Conservation (phyloP, 1,140 invertebrate species). For the Gonioctena quinquepunctata region DNA sequence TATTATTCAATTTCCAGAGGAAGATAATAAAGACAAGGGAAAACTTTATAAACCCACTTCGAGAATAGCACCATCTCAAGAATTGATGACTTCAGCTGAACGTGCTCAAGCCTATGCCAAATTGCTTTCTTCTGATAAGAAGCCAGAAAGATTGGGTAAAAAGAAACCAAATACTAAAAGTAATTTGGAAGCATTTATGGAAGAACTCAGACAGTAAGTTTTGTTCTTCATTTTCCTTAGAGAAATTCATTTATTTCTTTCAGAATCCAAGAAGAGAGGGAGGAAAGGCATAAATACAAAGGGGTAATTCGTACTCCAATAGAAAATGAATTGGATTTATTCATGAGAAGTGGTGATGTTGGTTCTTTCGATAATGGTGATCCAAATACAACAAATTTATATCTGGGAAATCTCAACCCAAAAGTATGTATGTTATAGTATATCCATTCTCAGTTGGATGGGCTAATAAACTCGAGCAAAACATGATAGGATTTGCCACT, state of each 20-base stretch:
- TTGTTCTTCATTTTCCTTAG: neutral
- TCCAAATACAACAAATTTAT: constrained; percentile 97
- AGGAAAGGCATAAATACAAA: constrained; percentile 93
- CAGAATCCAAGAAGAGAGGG: constrained; percentile 86
- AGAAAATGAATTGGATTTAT: constrained; percentile 52
- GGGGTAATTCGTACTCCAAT: constrained; percentile 57
- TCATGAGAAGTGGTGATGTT: constrained; percentile 54
- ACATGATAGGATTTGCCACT: too few relatives aligned
- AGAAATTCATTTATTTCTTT: constrained; percentile 20
- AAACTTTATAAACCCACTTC: constrained; percentile 93
- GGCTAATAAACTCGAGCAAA: too few relatives aligned
- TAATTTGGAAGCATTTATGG: constrained; percentile 77
- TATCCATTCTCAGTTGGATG: too few relatives aligned
- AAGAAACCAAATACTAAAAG: constrained; percentile 89
- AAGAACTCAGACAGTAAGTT: constrained; percentile 49
- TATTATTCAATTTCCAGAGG: constrained; percentile 61
- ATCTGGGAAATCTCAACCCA: constrained; percentile 95
- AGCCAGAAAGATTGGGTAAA: constrained; percentile 70
- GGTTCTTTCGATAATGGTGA: constrained; percentile 85
- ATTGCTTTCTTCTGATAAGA: constrained; percentile 65
- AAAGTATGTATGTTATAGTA: constrained; percentile 66
- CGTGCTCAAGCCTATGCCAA: constrained; percentile 74
- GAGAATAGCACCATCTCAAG: constrained; percentile 65
- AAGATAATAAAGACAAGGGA: constrained; percentile 86
- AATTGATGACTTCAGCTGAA: constrained; percentile 57